Conservation (phyloP, 2,888 invertebrate genomes). For the Dorcus hopei region DNA sequence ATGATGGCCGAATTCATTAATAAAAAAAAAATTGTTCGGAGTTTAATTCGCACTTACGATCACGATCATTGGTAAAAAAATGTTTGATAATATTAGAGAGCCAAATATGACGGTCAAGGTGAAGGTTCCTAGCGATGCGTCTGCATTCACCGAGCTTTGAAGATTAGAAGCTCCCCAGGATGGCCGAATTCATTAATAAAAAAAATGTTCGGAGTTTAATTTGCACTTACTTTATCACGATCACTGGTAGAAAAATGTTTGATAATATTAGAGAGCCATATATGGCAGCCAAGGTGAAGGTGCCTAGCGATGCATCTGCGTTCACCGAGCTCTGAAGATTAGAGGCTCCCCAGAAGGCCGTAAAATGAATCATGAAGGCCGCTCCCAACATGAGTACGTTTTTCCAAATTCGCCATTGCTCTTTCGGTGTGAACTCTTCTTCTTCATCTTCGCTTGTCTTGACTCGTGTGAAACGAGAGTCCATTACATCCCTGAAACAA, state of each 20-base stretch:
- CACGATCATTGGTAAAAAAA: constrained; percentile 80
- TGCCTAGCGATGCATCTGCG: constrained; percentile 76
- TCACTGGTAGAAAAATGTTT: constrained; percentile 83
- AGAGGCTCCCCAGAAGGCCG: constrained; percentile 83
- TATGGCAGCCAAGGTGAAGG: constrained; percentile 78
- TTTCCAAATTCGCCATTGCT: constrained; percentile 74
- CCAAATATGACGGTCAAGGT: constrained; percentile 84
- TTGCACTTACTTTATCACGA: constrained; percentile 70
- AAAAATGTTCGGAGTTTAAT: no score
- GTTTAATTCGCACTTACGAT: constrained; percentile 58
- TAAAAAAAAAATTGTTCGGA: no score
- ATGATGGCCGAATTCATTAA: no score
- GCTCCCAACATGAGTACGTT: constrained; percentile 82
- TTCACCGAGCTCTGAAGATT: constrained; percentile 85
- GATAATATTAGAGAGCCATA: constrained; percentile 86
- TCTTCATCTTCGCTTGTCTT: constrained; percentile 23
- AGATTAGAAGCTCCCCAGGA: constrained; percentile 83
- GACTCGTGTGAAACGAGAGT: constrained; percentile 22
- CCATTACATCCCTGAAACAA: constrained; percentile 21
- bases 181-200: constrained; percentile 52
- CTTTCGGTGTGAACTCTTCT: constrained; percentile 42
- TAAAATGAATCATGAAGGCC: constrained; percentile 90
- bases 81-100: constrained; percentile 83
- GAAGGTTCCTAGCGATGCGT: constrained; percentile 77
- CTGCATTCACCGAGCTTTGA: constrained; percentile 82